Evolutionary conservation across 2,888 invertebrate species (phyloP), one percentile per base, ranked within the genome.

Genomic region (Drosophila imparisetae): DNA sequence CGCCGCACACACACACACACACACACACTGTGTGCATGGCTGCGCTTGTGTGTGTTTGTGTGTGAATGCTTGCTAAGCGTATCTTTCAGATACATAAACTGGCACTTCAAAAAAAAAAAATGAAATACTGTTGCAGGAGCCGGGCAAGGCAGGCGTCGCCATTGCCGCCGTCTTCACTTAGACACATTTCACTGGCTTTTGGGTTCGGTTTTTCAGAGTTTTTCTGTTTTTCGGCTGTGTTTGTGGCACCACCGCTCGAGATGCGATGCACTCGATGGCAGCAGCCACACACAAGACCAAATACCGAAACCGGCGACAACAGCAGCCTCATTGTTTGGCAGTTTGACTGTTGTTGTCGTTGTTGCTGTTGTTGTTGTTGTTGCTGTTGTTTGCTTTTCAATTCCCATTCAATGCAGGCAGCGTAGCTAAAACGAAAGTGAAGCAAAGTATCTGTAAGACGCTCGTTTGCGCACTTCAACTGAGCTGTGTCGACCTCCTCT

Each of bases 21-120:
- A 42, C 40, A 38, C 48, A 30, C 40, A 21, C 45, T 50, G 6
- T 53, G 50, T 61, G 52, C 62, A 36, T 73, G 45, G 45, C 45
- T 21, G 45, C 6, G 21, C 13, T 7, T 42, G 42, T 42, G 21
- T 66, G 10, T 67, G 48, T 65, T 69, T 74, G 75, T 73, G 62
- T 67, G 73, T 66, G 73, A 30, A 11, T 89, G 90, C 78, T 71
- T 78, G 80, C 80, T 87, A 87, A 87, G 90, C 91, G 90, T 88
- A 88, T 88, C 87, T 88, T 90, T 90, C 89, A 88, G 90, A 85
- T 90, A 90, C 87, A 88, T 80, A 81, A 90, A 89, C 86, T 89
- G 89, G 79, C 90, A 86, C 86, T 86, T 86, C 86, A 86, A 70
- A 89, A 72, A 54, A 63, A 45, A 45, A 54, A 61, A 60, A 86